Evolutionary conservation across 2,888 invertebrate genomes (phyloP), one percentile per base, ranked within the genome.

Genomic region (Pinctada fucata): DNA sequence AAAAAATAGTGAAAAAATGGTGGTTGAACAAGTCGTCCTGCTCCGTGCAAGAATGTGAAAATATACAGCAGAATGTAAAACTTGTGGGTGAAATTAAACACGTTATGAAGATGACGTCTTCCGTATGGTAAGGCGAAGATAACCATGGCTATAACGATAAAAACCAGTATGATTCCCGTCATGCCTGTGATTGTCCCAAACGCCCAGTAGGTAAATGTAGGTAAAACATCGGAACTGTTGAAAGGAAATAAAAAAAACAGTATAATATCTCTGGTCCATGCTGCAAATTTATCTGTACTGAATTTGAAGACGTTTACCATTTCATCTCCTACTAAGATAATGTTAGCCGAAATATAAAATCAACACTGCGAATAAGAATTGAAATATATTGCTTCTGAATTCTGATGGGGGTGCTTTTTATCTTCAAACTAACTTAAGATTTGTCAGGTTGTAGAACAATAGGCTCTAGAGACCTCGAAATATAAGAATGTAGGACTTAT

Each of bases 141-240:
- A 88, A 94, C 94, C 88, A 95, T 94, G 47, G 94, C 85, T 78
- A 93, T 92, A 48, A 94, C 91, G 63, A 94, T 83, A 0, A 94
- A 93, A 3, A 87, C 87, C 73, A 95, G 90, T 2, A 94, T 81
- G 8, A 95, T 91, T 5, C 95, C 95, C 45, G 94, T 94, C 75
- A 95, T 84, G 10, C 95, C 95, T 72, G 87, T 87, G 70, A 87
- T 83, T 13, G 87, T 87, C 83, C 93, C 89, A 93, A 94, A 95
- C 78, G 94, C 93, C 95, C 95, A 95, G 85, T 94, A 94, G 80
- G 94, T 93, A 84, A 95, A 95, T 89, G 94, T 94, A 0, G 94
- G 94, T 52, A 95, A 87, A 83, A 94, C 93, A 85, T 94, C 93
- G 5, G 94, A 93, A 8, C 94, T 95, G 87, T 51, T 85, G 82